Evolutionary conservation across 2,113 vertebrate species (phyloP).

Genomic region (Colaptes auratus): DNA sequence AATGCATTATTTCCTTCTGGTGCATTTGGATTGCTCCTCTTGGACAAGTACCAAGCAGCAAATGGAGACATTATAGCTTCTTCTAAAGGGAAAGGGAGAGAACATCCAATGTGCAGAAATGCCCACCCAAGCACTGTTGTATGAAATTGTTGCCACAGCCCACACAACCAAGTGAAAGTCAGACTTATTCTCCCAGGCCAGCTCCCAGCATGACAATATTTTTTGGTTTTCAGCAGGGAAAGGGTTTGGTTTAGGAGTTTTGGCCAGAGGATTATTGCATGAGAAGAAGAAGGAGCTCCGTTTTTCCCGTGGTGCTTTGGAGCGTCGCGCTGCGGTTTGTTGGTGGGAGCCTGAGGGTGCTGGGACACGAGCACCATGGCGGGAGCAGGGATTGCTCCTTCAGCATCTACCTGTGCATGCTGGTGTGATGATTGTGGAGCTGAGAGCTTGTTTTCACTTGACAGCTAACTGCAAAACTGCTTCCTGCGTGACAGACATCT

Average conservation of each 20-base stretch:
- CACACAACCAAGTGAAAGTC: not conserved
- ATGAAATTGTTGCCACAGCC: not conserved
- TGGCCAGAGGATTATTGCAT: not conserved
- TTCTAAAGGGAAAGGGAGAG: not conserved
- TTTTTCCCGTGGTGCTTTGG: not conserved
- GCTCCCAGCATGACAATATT: not conserved
- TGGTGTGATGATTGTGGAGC: fast-evolving
- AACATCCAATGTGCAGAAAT: not conserved
- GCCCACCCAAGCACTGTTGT: fast-evolving
- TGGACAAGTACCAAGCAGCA: not conserved
- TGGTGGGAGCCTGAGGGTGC: not conserved
- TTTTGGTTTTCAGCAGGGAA: not conserved
- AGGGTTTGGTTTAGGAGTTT: not conserved
- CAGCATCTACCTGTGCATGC: not conserved
- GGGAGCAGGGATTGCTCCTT: not conserved
- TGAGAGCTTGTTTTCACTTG: not conserved
- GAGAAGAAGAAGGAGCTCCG: not conserved
- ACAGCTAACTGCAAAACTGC: not conserved
- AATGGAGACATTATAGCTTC: not conserved
- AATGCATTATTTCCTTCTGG: fast-evolving
- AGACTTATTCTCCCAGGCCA: not conserved
- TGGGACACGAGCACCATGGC: no score
- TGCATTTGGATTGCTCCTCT: not conserved
- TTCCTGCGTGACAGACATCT: not conserved
- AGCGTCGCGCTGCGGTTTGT: not conserved